Percentiles rank a stretch among this genome's conserved stretches.
These are phyloP conservation scores for Atherinomorus stipes DNA, from an alignment of 2,113 vertebrate genomes.

Conservation along the genomic window DNA sequence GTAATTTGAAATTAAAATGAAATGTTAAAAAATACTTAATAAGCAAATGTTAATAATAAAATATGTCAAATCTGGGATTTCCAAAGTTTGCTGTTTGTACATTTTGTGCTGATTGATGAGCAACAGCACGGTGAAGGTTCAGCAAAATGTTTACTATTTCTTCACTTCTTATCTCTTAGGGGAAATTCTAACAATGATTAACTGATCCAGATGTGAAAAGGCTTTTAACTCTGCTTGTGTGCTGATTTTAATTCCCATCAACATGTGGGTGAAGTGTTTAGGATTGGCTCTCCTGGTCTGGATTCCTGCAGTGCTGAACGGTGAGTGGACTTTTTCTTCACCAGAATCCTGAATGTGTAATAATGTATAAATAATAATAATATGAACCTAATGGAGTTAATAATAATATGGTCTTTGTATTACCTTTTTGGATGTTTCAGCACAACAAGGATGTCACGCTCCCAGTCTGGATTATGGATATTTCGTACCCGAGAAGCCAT, in stretches of 20 bases:
- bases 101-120: background rate
- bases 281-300: slow-evolving; percentile 2
- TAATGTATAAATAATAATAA: no score
- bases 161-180: background rate
- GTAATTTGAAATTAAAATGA: no score
- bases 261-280: background rate
- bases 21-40: no score
- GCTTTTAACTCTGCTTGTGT: background rate
- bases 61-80: no score
- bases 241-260: background rate
- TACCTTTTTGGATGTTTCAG: slow-evolving; percentile 41
- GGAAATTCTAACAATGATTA: background rate
- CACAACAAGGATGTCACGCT: background rate
- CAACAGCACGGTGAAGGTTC: background rate
- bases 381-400: no score
- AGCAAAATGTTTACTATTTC: background rate
- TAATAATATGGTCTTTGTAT: no score
- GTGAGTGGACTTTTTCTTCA: background rate
- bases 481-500: background rate
- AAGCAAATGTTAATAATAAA: no score
- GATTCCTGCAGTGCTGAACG: background rate
- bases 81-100: background rate
- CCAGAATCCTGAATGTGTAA: background rate
- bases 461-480: background rate
- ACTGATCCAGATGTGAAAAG: background rate